A percentile compares a stretch with the other conserved stretches of the same genome.
Evolutionary conservation across 2,113 vertebrate species (phyloP).

Genomic region (Pantherophis guttatus): DNA sequence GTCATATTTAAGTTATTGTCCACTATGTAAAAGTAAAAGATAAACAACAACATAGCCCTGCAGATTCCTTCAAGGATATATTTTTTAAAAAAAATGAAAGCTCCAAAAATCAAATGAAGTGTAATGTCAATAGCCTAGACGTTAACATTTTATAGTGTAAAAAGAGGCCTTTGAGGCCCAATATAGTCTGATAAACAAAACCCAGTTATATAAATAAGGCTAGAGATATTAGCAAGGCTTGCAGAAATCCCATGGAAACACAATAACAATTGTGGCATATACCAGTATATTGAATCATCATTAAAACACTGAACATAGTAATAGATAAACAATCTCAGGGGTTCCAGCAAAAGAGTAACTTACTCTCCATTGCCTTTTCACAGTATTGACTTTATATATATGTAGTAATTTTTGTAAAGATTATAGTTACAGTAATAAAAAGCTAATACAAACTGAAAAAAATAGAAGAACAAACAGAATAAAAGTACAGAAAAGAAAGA

Average conservation of each 20-base stretch:
- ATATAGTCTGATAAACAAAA: background rate
- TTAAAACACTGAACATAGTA: background rate
- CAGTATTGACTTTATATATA: background rate
- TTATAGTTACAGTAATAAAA: too few species aligned
- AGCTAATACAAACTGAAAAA: too few species aligned
- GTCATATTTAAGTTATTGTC: too few species aligned
- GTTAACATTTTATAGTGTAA: background rate
- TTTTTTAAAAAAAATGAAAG: conserved; percentile 5
- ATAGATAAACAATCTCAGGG: background rate
- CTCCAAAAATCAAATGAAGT: background rate
- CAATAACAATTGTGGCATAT: background rate
- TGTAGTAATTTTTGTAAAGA: too few species aligned
- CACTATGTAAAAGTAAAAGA: too few species aligned
- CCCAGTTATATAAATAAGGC: background rate
- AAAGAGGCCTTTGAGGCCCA: background rate
- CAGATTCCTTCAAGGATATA: background rate
- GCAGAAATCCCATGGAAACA: background rate
- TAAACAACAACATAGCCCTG: background rate
- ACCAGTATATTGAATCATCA: background rate
- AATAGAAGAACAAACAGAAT: too few species aligned
- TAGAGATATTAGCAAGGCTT: background rate
- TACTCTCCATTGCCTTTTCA: background rate
- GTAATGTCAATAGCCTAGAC: accelerated
- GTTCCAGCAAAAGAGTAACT: background rate
- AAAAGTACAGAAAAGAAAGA: too few species aligned